These are phyloP conservation scores for Teleogryllus occipitalis DNA, from an alignment of 1,140 invertebrate species.

Conservation along the genomic window DNA sequence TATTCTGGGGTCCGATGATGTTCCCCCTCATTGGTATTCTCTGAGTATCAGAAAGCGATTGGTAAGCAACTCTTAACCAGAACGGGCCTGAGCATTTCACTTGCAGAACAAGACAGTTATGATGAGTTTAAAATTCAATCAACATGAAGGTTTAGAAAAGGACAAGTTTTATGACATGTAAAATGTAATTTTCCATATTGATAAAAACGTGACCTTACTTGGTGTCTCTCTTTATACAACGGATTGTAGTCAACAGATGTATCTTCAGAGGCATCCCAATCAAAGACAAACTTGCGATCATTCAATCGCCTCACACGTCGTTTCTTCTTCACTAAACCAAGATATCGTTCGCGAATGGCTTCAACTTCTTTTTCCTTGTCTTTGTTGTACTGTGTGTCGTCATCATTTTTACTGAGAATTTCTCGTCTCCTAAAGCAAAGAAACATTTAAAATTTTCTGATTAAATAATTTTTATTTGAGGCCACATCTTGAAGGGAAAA, in stretches of 20 bases:
- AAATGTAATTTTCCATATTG: not conserved
- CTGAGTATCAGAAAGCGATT: too few relatives aligned
- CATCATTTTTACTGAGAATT: slow-evolving; percentile 28
- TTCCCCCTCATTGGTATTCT: too few relatives aligned
- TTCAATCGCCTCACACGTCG: slow-evolving; percentile 84
- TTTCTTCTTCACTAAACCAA: slow-evolving; percentile 93
- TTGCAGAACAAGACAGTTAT: too few relatives aligned
- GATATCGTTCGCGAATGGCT: slow-evolving; percentile 88
- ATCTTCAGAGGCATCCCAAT: slow-evolving; percentile 98
- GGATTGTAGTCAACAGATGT: slow-evolving; percentile 97
- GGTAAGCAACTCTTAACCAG: too few relatives aligned
- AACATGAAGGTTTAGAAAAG: too few relatives aligned
- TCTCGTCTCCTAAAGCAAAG: not conserved
- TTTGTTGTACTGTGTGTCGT: slow-evolving; percentile 42
- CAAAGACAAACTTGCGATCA: slow-evolving; percentile 99
- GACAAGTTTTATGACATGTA: not conserved
- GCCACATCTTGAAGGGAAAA: not conserved
- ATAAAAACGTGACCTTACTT: slow-evolving; percentile 33
- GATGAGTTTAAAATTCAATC: too few relatives aligned
- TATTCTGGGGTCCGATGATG: too few relatives aligned
- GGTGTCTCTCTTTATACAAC: slow-evolving; percentile 92
- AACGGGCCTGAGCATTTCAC: too few relatives aligned
- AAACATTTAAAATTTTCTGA: too few relatives aligned
- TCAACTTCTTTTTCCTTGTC: slow-evolving; percentile 87
- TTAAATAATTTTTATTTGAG: too few relatives aligned